Evolutionary conservation across 23 tunicate genomes (phyloP).

Genomic region (Ciona savignyi): DNA sequence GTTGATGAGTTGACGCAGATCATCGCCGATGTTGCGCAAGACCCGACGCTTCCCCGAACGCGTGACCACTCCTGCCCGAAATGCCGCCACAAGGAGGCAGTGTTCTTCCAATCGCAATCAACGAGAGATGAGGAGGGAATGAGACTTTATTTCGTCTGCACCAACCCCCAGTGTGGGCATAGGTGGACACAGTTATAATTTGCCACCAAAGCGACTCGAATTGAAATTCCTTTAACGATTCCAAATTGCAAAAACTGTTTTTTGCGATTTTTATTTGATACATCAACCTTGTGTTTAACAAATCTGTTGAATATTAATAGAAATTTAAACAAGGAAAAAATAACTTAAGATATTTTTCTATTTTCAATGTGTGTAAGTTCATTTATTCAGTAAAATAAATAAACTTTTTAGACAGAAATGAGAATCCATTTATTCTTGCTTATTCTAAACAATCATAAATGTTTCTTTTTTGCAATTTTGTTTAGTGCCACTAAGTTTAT

Average conservation of each 20-base stretch:
- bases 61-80: conserved; percentile 87
- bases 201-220: neutral
- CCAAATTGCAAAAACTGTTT: neutral
- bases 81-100: conserved; percentile 88
- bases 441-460: no score
- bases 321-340: no score
- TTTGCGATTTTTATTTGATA: neutral
- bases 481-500: no score
- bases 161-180: conserved; percentile 86
- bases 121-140: conserved; percentile 92
- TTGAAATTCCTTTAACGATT: neutral
- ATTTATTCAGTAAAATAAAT: no score
- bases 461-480: no score
- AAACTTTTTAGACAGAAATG: no score
- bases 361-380: no score
- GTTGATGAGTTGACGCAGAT: conserved; percentile 93
- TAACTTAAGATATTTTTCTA: no score
- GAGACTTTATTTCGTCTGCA: conserved; percentile 92
- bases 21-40: conserved; percentile 95
- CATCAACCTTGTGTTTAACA: no score
- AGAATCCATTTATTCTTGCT: no score
- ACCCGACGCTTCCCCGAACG: conserved; percentile 92
- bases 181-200: conserved; percentile 82
- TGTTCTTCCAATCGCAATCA: conserved; percentile 92
- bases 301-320: no score